phyloP scores from a whole-genome alignment of 2,113 vertebrate genomes.

The Daubentonia madagascariensis region DNA sequence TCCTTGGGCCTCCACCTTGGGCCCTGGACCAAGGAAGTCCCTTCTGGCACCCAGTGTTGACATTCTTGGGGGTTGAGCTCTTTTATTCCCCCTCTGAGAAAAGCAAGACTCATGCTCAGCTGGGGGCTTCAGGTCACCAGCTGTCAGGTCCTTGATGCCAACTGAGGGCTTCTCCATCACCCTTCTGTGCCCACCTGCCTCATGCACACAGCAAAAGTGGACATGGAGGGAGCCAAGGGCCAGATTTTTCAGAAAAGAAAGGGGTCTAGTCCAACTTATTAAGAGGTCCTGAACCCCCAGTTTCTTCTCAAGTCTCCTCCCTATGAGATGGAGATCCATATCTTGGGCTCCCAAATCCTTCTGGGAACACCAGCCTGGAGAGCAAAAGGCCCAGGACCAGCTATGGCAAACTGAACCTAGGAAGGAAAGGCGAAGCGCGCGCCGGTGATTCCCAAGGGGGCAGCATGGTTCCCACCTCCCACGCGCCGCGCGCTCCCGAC shows the following conservation, averaged over 20 bases:
- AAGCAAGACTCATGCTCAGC: not conserved
- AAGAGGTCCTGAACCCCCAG: not conserved
- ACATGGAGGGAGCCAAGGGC: not conserved
- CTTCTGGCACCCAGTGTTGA: not conserved
- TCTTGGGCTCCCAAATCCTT: not conserved
- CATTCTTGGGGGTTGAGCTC: not conserved
- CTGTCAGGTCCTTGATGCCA: not conserved
- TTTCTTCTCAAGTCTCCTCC: not conserved
- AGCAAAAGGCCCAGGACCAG: not conserved
- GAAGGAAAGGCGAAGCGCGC: not conserved
- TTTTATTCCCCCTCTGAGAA: not conserved
- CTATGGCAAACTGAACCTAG: not conserved
- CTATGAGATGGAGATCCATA: not conserved
- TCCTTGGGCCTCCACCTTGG: not conserved
- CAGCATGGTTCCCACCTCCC: not conserved
- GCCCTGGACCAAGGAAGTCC: not conserved
- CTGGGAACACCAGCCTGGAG: not conserved
- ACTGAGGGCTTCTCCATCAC: not conserved
- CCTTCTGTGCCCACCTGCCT: not conserved
- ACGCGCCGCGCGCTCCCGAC: conserved; percentile 48
- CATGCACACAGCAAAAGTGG: not conserved
- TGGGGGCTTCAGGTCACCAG: not conserved
- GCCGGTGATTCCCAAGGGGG: not conserved
- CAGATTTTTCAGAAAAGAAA: not conserved
- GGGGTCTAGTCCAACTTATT: not conserved